Evolutionary conservation across 2,113 vertebrate species (phyloP), one percentile per base, ranked within the genome.

Genomic region (Aspiorhynchus laticeps): DNA sequence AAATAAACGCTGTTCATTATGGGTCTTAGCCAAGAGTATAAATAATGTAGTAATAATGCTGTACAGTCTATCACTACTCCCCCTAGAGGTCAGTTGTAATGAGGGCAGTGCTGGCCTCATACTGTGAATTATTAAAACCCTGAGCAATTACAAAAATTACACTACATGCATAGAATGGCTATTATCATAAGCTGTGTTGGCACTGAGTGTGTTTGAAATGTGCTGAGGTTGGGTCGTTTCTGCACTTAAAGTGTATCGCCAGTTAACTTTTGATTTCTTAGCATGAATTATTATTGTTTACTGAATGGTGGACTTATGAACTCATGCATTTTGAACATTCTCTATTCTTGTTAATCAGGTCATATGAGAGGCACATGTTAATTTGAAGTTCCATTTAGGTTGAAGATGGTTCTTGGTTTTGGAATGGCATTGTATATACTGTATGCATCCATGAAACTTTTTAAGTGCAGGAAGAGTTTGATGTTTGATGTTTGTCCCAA

Each of bases 11-110:
- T 38, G 63, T 83, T 89, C 86, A 85, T 87, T 86, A 88, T 76
- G 74, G 86, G 84, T 88, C 65, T 84, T 78, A 51, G 80, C 83
- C 83, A 87, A 89, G 88, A 65, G 15, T 83, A 85, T 89, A 87
- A 89, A 87, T 89, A 87, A 89, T 89, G 86, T 87, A 87, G 79
- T 69, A 83, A 79, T 87, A 85, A 89, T 85, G 61, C 28, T 87
- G 81, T 86, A 65, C 73, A 80, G 73, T 15, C 33, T 53, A 84
- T 89, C 83, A 74, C 71, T 83, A 2, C 74, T 84, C 74, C 86
- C 85, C 53, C 53, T 65, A 65, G 80, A 76, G 86, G 61, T 83
- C 79, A 28, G 71, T 56, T 86, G 74, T 86, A 89, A 89, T 86
- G 88, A 89, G 88, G 83, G 71, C 86, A 84, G 83, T 15, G 80